phyloP scores from a whole-genome alignment of 2,797 vertebrate species.

The Centropyge bicolor region DNA sequence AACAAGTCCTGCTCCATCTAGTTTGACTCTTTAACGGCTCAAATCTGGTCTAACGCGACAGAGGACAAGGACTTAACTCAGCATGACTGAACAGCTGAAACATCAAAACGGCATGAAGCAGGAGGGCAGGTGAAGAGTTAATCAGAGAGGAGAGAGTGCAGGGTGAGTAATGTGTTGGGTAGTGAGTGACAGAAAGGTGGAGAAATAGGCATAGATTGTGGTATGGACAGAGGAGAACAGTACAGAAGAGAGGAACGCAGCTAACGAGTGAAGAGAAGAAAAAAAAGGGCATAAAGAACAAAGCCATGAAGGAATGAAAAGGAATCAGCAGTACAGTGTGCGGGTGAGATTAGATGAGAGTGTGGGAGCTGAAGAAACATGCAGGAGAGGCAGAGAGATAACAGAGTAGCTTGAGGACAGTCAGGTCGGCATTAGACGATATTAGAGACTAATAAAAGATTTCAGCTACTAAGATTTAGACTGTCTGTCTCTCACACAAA shows the following conservation, averaged over 20 bases:
- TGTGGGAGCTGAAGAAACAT: slow-evolving; percentile 14
- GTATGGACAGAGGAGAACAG: background rate
- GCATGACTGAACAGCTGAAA: slow-evolving; percentile 57
- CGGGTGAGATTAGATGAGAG: slow-evolving; percentile 29
- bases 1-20: slow-evolving; percentile 39
- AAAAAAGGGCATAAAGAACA: slow-evolving; percentile 7
- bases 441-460: slow-evolving; percentile 12
- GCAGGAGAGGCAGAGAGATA: slow-evolving; percentile 15
- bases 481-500: background rate
- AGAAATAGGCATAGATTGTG: background rate
- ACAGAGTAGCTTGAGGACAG: slow-evolving; percentile 16
- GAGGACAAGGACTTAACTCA: slow-evolving; percentile 58
- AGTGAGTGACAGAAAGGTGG: slow-evolving; percentile 1
- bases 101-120: background rate
- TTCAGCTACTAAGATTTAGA: background rate
- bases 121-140: slow-evolving; percentile 19
- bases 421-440: slow-evolving; percentile 25
- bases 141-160: slow-evolving; percentile 3
- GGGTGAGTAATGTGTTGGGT: background rate
- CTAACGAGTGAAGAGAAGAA: slow-evolving; percentile 1
- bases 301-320: slow-evolving; percentile 8
- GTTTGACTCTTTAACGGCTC: slow-evolving; percentile 18
- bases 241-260: slow-evolving; percentile 1
- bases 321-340: slow-evolving; percentile 13
- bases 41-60: slow-evolving; percentile 52